Evolutionary conservation across 1,140 invertebrate genomes (phyloP).

Genomic region (Holcopasites calliopsidis): DNA sequence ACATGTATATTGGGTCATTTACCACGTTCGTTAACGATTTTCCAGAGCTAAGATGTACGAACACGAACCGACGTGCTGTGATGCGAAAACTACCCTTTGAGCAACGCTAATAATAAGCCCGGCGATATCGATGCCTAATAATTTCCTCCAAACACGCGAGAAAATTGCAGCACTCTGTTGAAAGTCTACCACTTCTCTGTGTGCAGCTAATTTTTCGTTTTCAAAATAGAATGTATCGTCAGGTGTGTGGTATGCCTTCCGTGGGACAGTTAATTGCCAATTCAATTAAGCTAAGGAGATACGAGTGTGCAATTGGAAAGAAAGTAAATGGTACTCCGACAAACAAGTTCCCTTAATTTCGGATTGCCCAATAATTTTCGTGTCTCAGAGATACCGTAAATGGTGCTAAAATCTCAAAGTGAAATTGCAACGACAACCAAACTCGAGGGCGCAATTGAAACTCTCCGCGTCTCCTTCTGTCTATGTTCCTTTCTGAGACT

Average conservation of each 20-base stretch:
- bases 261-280: not conserved
- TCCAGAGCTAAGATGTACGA: slow-evolving; percentile 11
- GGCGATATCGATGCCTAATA: slow-evolving; percentile 15
- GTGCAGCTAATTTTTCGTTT: not conserved
- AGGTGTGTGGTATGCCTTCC: not conserved
- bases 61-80: not conserved
- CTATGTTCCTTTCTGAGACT: not conserved
- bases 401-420: not conserved
- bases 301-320: not conserved
- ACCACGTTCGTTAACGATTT: slow-evolving; percentile 29
- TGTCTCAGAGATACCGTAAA: not conserved
- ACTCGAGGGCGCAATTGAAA: slow-evolving; percentile 6
- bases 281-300: not conserved
- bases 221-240: not conserved
- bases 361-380: not conserved
- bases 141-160: not conserved
- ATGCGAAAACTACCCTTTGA: slow-evolving; percentile 45
- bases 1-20: slow-evolving; percentile 24
- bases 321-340: not conserved
- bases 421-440: not conserved
- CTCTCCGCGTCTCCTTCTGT: not conserved
- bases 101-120: slow-evolving; percentile 38
- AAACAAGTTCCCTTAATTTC: not conserved
- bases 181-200: not conserved
- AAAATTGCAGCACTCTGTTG: not conserved